Base-by-base conservation (phyloP, 2,888 invertebrate genomes). In the Pyralis farinalis region DNA sequence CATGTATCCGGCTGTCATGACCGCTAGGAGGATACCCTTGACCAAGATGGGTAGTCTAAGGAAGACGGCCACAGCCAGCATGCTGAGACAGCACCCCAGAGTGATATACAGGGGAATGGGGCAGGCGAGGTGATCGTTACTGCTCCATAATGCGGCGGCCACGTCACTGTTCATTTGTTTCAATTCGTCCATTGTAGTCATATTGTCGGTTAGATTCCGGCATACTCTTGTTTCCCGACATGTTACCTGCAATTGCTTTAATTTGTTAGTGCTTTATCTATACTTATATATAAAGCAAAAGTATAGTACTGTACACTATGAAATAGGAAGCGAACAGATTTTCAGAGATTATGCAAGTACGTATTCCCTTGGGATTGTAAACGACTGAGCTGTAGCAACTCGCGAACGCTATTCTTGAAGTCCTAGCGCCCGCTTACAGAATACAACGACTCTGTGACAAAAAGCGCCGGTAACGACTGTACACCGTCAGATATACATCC, bases 51-150 rank as follows among this genome's bases (percentile, higher is more conserved):
- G 96, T 37, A 97, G 90, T 47, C 92, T 90, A 37, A 97, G 90
- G 79, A 97, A 97, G 44, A 97, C 93, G 0, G 96, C 95, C 20
- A 97, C 95, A 0, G 95, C 93, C 43, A 97, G 90, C 82, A 95
- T 95, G 38, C 95, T 95, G 53, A 97, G 90, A 39, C 96, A 92
- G 59, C 96, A 96, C 7, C 96, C 96, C 8, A 97, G 82, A 3
- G 96, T 94, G 30, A 97, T 94, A 78, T 97, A 98, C 43, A 97
- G 93, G 0, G 97, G 97, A 40, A 97, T 84, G 0, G 95, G 95
- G 62, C 96, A 96, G 10, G 93, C 93, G 36, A 96, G 90, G 70
- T 97, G 96, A 47, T 94, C 93, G 34, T 83, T 81, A 11, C 76
- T 77, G 27, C 84, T 80, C 82, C 89, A 89, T 0, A 88, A 47